Evolutionary conservation across 1,140 invertebrate genomes (phyloP).

Genomic region (Dinothrombium tinctorium): DNA sequence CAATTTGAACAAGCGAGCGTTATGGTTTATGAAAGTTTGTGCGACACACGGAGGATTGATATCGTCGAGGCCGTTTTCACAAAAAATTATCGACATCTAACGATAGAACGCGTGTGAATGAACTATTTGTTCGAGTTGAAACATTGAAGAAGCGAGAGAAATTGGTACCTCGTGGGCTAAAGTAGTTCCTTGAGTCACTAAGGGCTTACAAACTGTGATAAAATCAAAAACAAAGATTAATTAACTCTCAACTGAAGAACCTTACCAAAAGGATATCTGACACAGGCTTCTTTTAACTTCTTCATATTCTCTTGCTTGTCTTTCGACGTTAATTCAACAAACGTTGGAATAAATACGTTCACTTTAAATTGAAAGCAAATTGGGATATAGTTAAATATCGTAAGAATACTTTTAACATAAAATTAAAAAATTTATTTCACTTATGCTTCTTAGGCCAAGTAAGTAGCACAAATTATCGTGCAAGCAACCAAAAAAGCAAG

Average conservation of each 20-base stretch:
- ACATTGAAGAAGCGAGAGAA: neutral
- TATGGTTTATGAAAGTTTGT: constrained; percentile 70
- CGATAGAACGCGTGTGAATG: too few species aligned
- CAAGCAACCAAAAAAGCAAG: too few species aligned
- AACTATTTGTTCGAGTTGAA: too few species aligned
- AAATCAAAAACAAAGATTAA: constrained; percentile 16
- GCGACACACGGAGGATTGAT: constrained; percentile 61
- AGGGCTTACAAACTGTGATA: constrained; percentile 51
- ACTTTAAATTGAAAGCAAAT: too few species aligned
- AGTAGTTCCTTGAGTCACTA: constrained; percentile 27
- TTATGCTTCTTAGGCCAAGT: too few species aligned
- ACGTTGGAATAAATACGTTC: constrained; percentile 64
- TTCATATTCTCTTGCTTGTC: constrained; percentile 32
- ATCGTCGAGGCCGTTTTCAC: constrained; percentile 45
- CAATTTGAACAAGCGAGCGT: constrained; percentile 64
- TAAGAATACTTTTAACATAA: too few species aligned
- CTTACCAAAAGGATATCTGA: constrained; percentile 45
- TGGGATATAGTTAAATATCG: too few species aligned
- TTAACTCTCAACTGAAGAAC: constrained; percentile 5
- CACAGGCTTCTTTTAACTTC: constrained; percentile 31
- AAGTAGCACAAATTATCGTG: too few species aligned
- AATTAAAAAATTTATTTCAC: too few species aligned
- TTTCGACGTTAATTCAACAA: constrained; percentile 46
- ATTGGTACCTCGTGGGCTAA: constrained; percentile 15
- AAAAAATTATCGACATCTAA: constrained; percentile 67